Evolutionary conservation across 1,140 invertebrate species (phyloP).

Genomic region (Lamellibrachia luymesi): DNA sequence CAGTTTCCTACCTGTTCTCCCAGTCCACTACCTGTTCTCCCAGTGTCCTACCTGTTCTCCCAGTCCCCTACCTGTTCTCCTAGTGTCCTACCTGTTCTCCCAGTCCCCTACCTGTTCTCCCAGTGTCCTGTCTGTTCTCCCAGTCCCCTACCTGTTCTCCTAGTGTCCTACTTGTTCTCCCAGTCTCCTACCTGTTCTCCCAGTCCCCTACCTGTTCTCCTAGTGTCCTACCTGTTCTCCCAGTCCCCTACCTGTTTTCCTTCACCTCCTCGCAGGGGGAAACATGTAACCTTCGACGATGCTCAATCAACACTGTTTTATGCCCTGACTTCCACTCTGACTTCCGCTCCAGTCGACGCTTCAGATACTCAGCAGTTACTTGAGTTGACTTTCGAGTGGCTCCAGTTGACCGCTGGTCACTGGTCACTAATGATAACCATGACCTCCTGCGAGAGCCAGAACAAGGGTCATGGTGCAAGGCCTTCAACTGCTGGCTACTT

Average conservation of each 20-base stretch:
- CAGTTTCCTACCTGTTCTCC: too few relatives aligned
- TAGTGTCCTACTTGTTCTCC: too few relatives aligned
- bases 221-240: not conserved
- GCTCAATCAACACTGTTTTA: not conserved
- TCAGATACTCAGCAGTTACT: not conserved
- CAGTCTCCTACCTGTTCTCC: too few relatives aligned
- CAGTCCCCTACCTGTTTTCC: not conserved
- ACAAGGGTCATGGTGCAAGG: not conserved
- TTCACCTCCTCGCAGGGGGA: not conserved
- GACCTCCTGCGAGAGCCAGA: not conserved
- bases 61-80: too few relatives aligned
- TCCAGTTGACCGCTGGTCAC: not conserved
- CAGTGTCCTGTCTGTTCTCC: not conserved
- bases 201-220: too few relatives aligned
- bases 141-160: not conserved
- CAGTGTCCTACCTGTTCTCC: too few relatives aligned
- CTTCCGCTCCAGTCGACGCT: not conserved
- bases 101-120: too few relatives aligned
- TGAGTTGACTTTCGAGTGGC: not conserved
- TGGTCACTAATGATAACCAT: not conserved
- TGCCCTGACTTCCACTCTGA: not conserved
- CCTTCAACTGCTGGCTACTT: not conserved
- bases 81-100: too few relatives aligned
- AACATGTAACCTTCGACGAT: not conserved
- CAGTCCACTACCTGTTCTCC: too few relatives aligned